Evolutionary conservation across 2,113 vertebrate genomes (phyloP).

Genomic region (Antechinus flavipes): DNA sequence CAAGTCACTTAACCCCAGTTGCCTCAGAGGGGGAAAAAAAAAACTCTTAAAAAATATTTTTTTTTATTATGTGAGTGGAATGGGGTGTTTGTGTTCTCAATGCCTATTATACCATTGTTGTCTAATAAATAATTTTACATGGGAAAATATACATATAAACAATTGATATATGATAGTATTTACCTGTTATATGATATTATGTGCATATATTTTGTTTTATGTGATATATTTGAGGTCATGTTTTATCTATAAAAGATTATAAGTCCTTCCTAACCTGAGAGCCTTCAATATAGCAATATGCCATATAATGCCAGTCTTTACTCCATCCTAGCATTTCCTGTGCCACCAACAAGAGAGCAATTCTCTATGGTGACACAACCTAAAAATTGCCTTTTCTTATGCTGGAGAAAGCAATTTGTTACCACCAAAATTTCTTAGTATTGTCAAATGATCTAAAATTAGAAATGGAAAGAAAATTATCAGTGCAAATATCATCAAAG

Average conservation of each 20-base stretch:
- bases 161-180: neutral
- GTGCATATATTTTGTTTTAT: neutral
- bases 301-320: neutral
- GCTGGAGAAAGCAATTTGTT: neutral
- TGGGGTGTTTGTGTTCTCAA: neutral
- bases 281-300: neutral
- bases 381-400: neutral
- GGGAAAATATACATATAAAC: neutral
- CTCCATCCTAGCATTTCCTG: neutral
- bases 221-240: neutral
- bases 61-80: too few species aligned
- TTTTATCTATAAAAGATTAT: neutral
- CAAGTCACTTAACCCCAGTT: too few species aligned
- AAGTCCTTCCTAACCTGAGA: neutral
- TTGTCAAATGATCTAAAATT: neutral
- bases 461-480: neutral
- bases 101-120: neutral
- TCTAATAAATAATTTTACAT: neutral
- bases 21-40: too few species aligned
- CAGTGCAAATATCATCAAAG: neutral
- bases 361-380: neutral
- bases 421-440: neutral
- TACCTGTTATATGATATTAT: neutral
- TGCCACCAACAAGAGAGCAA: neutral
- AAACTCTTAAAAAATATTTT: too few species aligned